These are phyloP conservation scores for Mizuhopecten yessoensis DNA, from an alignment of 1,140 invertebrate species.

Conservation along the genomic window DNA sequence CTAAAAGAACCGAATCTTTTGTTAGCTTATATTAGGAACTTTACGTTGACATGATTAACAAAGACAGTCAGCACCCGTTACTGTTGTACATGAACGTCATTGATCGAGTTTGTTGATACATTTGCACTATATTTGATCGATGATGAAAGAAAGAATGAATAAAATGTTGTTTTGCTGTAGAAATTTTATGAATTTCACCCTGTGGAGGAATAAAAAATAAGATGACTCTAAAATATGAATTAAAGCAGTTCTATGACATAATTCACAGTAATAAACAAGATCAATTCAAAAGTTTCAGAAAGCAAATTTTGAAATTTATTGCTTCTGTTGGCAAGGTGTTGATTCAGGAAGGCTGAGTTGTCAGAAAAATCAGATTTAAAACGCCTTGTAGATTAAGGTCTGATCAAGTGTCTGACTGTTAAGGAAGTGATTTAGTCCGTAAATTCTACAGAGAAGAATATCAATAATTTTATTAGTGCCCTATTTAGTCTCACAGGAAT, in stretches of 20 bases:
- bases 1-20: too few species aligned
- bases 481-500: neutral
- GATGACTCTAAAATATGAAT: neutral
- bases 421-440: neutral
- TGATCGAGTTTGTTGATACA: too few species aligned
- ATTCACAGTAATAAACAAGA: neutral
- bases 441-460: neutral
- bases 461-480: neutral
- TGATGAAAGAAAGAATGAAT: neutral
- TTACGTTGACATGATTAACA: too few species aligned
- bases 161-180: neutral
- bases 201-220: neutral
- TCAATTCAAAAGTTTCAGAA: neutral
- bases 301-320: neutral
- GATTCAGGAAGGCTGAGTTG: neutral
- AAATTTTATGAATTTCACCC: neutral
- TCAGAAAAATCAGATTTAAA: slow-evolving; percentile 22
- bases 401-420: neutral
- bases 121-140: too few species aligned
- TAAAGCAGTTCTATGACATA: neutral
- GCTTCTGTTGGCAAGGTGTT: neutral
- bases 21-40: too few species aligned
- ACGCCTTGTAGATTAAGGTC: neutral
- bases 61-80: too few species aligned
- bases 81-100: too few species aligned